Evolutionary conservation across 1,140 invertebrate genomes (phyloP), one percentile per base, ranked within the genome.

Genomic region (Drosophila asahinai): DNA sequence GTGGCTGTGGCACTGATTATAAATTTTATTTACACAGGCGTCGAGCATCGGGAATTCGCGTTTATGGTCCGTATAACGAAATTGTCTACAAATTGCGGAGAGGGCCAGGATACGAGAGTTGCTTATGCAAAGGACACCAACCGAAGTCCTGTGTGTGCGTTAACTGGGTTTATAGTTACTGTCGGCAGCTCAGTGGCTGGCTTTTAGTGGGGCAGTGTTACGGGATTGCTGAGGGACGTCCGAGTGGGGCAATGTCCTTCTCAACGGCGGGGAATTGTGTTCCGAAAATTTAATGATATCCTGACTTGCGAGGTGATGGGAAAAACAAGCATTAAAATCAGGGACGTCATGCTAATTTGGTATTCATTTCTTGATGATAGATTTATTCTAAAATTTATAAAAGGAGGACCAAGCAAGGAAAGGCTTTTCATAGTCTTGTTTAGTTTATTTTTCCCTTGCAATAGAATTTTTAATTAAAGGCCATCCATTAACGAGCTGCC

Each of bases 11-110:
- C 59, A 63, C 67, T 80, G 77, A 80, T 80, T 80, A 80, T 80
- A 80, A 74, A 80, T 80, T 80, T 80, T 80, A 80, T 80, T 80
- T 80, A 80, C 77, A 80, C 77, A 74, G 76, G 77, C 77, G 68
- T 80, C 61, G 77, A 80, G 77, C 55, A 80, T 74, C 62, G 77
- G 76, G 77, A 79, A 79, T 79, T 79, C 49, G 77, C 77, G 77
- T 80, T 80, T 80, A 80, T 80, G 77, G 77, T 66, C 60, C 77
- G 68, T 80, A 80, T 80, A 80, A 80, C 77, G 57, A 80, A 80
- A 80, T 80, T 80, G 77, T 80, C 77, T 80, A 80, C 77, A 67
- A 80, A 80, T 80, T 80, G 77, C 70, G 68, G 71, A 54, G 67
- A 30, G 52, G 38, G 33, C 40, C 42, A 40, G 27, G 30, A 15